Conservation (phyloP, 2,113 vertebrate genomes). For the Taurulus bubalis region DNA sequence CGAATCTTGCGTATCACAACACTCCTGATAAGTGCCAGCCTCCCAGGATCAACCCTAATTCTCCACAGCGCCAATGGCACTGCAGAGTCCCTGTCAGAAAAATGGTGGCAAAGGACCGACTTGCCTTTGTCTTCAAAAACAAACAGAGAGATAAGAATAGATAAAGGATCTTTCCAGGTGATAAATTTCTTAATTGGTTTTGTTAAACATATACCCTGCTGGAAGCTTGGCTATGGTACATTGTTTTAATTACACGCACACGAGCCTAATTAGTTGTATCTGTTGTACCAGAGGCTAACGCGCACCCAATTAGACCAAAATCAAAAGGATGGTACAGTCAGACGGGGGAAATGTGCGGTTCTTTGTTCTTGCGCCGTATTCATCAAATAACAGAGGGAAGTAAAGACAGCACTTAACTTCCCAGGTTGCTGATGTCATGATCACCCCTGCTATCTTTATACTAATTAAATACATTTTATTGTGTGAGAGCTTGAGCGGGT, state of each 20-base stretch:
- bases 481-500: conserved; percentile 20
- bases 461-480: conserved; percentile 67
- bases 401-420: conserved; percentile 47
- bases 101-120: conserved; percentile 38
- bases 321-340: conserved; percentile 76
- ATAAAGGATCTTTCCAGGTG: conserved; percentile 81
- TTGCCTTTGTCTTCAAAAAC: conserved; percentile 60
- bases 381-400: conserved; percentile 65
- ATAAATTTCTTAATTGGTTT: conserved; percentile 81
- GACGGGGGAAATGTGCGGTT: conserved; percentile 13
- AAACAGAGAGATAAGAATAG: conserved; percentile 68
- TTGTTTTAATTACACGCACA: conserved; percentile 83
- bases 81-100: conserved; percentile 26
- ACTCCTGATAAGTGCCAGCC: conserved; percentile 68
- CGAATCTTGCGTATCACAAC: conserved; percentile 68
- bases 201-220: conserved; percentile 78
- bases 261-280: conserved; percentile 84
- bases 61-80: conserved; percentile 55
- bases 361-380: conserved; percentile 68
- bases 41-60: conserved; percentile 72
- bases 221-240: conserved; percentile 76
- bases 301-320: conserved; percentile 81
- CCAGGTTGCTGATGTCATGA: conserved; percentile 67
- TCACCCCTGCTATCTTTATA: conserved; percentile 62
- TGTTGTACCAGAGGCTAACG: conserved; percentile 81